A percentile compares a stretch with the other conserved stretches of the same genome.
These are phyloP conservation scores for Cerastis leucographa DNA, from an alignment of 2,888 invertebrate genomes.

Conservation along the genomic window DNA sequence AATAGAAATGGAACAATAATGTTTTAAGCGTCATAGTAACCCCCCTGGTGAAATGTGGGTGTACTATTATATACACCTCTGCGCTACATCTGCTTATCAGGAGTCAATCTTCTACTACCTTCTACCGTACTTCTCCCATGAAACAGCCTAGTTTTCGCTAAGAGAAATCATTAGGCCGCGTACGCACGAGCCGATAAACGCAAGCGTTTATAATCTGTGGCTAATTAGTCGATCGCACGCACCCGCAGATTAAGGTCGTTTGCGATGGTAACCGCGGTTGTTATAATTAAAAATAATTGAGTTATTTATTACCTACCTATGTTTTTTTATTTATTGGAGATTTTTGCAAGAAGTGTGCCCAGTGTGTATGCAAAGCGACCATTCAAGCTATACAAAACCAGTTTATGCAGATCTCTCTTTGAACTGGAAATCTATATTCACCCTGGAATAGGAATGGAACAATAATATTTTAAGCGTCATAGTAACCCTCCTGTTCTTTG, in stretches of 20 bases:
- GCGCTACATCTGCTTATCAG: background rate
- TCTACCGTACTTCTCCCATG: background rate
- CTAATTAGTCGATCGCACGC: slow-evolving; percentile 61
- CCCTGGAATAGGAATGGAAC: too few species aligned
- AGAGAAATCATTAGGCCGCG: slow-evolving; percentile 72
- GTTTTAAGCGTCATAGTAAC: too few species aligned
- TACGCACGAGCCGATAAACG: slow-evolving; percentile 69
- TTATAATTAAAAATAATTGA: slow-evolving; percentile 40
- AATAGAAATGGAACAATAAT: too few species aligned
- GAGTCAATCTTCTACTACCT: slow-evolving; percentile 9
- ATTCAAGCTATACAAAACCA: too few species aligned
- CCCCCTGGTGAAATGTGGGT: background rate
- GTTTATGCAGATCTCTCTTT: too few species aligned
- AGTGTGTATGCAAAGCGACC: background rate
- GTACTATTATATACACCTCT: background rate
- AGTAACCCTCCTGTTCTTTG: slow-evolving; percentile 25
- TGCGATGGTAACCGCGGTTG: slow-evolving; percentile 34
- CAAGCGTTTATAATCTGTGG: slow-evolving; percentile 44
- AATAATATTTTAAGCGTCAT: too few species aligned
- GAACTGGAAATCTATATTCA: too few species aligned
- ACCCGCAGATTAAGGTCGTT: slow-evolving; percentile 45
- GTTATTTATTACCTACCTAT: slow-evolving; percentile 5
- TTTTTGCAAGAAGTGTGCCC: background rate
- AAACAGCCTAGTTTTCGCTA: slow-evolving; percentile 70
- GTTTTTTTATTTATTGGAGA: slow-evolving; percentile 12